Percentiles rank a stretch among this genome's conserved stretches.
phyloP scores from a whole-genome alignment of 2,113 vertebrate species.

The Eidolon helvum region DNA sequence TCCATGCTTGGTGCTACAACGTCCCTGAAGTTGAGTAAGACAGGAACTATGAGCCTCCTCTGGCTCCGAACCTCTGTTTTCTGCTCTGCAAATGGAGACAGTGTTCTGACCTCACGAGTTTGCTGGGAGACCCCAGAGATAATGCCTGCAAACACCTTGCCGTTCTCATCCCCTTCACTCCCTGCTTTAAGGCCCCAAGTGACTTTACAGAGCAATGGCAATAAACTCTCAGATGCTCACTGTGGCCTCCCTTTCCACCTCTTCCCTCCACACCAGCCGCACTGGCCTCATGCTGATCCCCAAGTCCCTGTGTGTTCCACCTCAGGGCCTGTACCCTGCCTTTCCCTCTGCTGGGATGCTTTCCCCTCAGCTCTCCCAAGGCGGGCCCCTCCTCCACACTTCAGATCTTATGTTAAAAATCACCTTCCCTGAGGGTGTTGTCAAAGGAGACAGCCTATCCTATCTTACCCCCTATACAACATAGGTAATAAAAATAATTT shows the following conservation, averaged over 20 bases:
- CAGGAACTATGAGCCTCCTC: rapidly evolving
- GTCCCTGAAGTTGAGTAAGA: background rate
- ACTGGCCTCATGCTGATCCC: background rate
- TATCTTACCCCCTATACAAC: background rate
- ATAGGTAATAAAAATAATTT: background rate
- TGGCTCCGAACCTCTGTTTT: background rate
- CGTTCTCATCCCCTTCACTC: background rate
- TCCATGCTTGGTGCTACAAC: background rate
- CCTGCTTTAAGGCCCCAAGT: background rate
- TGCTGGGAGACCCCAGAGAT: background rate
- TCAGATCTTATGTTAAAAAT: background rate
- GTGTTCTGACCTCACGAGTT: rapidly evolving
- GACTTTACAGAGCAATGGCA: background rate
- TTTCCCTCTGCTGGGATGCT: rapidly evolving
- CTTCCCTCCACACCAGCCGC: background rate
- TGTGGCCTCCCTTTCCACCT: background rate
- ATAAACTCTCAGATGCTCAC: background rate
- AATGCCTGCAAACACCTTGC: background rate
- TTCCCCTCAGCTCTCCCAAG: background rate
- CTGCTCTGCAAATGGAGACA: background rate
- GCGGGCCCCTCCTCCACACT: background rate
- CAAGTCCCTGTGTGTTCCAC: background rate
- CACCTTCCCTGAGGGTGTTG: background rate
- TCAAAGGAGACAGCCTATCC: background rate
- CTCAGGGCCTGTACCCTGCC: background rate